Base-by-base conservation (phyloP, 2,888 invertebrate genomes). In the Cylindroiulus punctatus region DNA sequence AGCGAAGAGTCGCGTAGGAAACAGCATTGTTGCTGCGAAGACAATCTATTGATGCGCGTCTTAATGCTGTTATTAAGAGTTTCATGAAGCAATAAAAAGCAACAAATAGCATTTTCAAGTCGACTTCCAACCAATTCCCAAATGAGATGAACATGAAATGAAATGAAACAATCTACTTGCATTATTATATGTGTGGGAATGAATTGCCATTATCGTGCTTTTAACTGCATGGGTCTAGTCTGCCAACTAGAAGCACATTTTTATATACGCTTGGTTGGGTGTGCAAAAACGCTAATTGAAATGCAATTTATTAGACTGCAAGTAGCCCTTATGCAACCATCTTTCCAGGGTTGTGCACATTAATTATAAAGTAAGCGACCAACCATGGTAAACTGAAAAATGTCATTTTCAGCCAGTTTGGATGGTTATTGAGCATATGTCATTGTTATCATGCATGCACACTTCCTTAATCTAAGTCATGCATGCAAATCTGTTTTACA, bases 81-180 rank as follows among this genome's bases (percentile, higher is more conserved):
- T 76, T 76, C 76, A 76, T 76, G 76, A 76, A 76, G 76, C 76
- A 76, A 76, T 76, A 76, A 76, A 76, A 76, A 76, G 76, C 76
- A 76, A 76, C 76, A 76, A 76, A 76, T 76, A 30, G 76, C 76
- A 76, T 76, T 76, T 76, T 76, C 76, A 76, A 76, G 76, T 76
- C 76, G 76, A 76, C 76, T 76, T 76, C 30, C 76, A 30, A 76
- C 76, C 76, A 76, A 76, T 76, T 76, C 76, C 76, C 76, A 76
- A 76, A 76, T 76, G 76, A 76, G 76, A 76, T 76, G 76, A 76
- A 76, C 76, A 76, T 76, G 76, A 76, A 76, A 76, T 76, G 76
- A 76, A 76, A 76, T 76, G 76, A 76, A 76, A 76, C 76, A 76
- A 76, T 76, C 76, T 76, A 76, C 76, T 76, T 30, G 76, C 76